These are phyloP conservation scores for Dolichomitus sp. DNA, from an alignment of 2,888 invertebrate genomes.

Conservation along the genomic window DNA sequence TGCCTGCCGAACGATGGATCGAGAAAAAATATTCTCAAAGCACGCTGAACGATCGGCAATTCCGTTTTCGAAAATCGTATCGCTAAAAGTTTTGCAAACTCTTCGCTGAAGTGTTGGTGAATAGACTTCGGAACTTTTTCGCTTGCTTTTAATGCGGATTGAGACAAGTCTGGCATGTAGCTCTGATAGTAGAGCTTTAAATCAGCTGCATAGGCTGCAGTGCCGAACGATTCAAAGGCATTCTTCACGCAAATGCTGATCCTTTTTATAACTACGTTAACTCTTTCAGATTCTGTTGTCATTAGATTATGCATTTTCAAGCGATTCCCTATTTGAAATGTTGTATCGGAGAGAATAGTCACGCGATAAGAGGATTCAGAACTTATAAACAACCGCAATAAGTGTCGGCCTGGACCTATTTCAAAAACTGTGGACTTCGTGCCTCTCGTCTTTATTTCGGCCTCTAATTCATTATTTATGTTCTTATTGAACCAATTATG, in stretches of 20 bases:
- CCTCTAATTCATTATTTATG: constrained; percentile 29
- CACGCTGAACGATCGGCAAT: constrained; percentile 37
- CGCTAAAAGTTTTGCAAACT: constrained; percentile 59
- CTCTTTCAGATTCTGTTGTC: constrained; percentile 71
- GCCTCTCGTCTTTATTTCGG: constrained; percentile 59
- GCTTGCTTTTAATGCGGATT: background rate
- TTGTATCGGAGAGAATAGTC: constrained; percentile 73
- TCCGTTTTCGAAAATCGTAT: constrained; percentile 28
- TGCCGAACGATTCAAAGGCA: constrained; percentile 74
- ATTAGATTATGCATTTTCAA: constrained; percentile 73
- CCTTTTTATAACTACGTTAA: constrained; percentile 55
- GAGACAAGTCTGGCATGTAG: constrained; percentile 68
- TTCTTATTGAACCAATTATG: constrained; percentile 69
- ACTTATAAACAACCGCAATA: constrained; percentile 71
- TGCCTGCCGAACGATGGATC: constrained; percentile 63
- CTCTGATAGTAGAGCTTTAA: constrained; percentile 70
- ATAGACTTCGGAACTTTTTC: constrained; percentile 48
- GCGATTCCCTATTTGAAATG: constrained; percentile 73
- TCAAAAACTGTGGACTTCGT: constrained; percentile 73
- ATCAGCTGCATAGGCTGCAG: constrained; percentile 41
- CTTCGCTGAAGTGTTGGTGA: constrained; percentile 70
- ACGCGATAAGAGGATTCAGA: constrained; percentile 63
- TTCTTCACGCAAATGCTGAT: constrained; percentile 58
- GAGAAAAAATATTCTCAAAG: constrained; percentile 75
- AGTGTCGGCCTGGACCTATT: constrained; percentile 73